Evolutionary conservation across 2,888 invertebrate species (phyloP), one percentile per base, ranked within the genome.

Genomic region (Campoletis raptor): DNA sequence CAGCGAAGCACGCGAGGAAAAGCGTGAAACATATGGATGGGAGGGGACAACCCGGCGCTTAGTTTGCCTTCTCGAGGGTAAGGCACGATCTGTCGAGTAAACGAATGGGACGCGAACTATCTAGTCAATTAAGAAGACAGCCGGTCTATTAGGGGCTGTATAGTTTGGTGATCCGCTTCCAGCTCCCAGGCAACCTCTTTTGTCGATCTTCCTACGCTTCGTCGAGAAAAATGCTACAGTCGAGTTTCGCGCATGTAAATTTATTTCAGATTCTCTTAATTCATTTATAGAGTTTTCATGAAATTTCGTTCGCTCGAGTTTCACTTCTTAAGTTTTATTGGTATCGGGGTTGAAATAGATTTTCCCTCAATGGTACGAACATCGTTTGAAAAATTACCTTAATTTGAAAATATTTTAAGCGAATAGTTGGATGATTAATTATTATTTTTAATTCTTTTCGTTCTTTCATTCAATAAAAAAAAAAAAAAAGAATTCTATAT

Each of bases 51-150:
- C 72, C 86, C 86, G 86, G 85, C 87, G 85, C 89, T 88, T 86
- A 87, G 88, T 89, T 90, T 88, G 73, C 78, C 80, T 85, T 79
- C 57, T 24, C 18, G 37, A n/a, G 78, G 64, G 84, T 77, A 81
- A 88, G 89, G 89, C 88, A 89, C 89, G 90, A 90, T 85, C 88
- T 88, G 88, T 90, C 89, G 88, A 86, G 86, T 78, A 78, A 84
- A 78, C 81, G 78, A 86, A 84, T 73, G 84, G 48, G 69, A 86
- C 73, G 81, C 76, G 90, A 92, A 88, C 92, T 92, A 92, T 91
- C 92, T 91, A 93, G 93, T 93, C 93, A 94, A 94, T 94, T 94
- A 93, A 93, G 92, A 92, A 92, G 93, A 94, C 94, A 93, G 93
- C 91, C 90, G 90, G 90, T 91, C 93, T 94, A 94, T 94, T 94